Percentiles rank a stretch among this genome's conserved stretches.
Evolutionary conservation across 2,797 vertebrate genomes (phyloP).

Genomic region (Rhincodon typus): DNA sequence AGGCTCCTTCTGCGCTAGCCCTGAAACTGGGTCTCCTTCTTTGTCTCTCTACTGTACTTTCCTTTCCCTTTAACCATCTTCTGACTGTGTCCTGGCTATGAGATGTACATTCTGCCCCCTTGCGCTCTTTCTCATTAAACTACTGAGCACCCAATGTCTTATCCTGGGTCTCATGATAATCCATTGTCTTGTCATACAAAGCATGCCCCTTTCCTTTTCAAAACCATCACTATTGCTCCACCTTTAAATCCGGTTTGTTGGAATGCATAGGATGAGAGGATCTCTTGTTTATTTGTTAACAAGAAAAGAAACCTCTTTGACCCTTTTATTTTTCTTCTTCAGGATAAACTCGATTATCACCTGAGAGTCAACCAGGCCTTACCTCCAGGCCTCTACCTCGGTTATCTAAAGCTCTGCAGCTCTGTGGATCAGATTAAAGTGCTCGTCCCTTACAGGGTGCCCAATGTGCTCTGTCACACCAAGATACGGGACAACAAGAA

Average conservation of each 20-base stretch:
- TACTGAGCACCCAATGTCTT: not conserved
- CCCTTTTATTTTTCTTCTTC: slow-evolving; percentile 16
- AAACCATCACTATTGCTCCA: not conserved
- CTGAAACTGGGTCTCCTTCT: not conserved
- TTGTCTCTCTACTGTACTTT: not conserved
- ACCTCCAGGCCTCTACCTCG: slow-evolving; percentile 61
- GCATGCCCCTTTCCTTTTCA: not conserved
- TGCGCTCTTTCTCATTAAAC: not conserved
- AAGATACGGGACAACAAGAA: slow-evolving; percentile 60
- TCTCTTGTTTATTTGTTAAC: not conserved
- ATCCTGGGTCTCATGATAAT: not conserved
- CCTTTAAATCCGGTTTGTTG: not conserved
- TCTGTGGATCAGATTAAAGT: slow-evolving; percentile 66
- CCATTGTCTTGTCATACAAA: not conserved
- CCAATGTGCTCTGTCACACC: slow-evolving; percentile 63
- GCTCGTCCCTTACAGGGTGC: slow-evolving; percentile 62
- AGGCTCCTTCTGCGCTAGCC: too few species aligned
- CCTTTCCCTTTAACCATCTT: not conserved
- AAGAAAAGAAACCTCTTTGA: not conserved
- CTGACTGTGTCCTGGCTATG: too few species aligned
- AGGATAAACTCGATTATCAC: slow-evolving; percentile 64
- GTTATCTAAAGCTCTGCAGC: slow-evolving; percentile 66
- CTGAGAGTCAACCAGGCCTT: slow-evolving; percentile 54
- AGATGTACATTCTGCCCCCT: not conserved
- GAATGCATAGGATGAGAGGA: not conserved